phyloP scores from a whole-genome alignment of 2,113 vertebrate genomes.

The Narcine bancroftii region DNA sequence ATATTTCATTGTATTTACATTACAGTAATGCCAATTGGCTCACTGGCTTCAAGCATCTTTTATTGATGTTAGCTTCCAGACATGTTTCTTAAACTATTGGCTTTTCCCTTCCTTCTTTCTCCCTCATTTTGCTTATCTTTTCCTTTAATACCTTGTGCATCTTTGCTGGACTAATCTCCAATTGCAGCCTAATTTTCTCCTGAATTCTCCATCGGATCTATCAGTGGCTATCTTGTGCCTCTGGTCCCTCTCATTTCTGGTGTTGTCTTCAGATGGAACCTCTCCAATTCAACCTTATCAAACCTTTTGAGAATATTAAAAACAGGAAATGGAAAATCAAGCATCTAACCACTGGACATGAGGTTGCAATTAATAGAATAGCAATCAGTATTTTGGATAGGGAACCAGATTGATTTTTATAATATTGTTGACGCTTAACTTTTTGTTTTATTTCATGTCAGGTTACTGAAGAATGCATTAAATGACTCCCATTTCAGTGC shows the following conservation, averaged over 20 bases:
- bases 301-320: background rate
- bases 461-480: slow-evolving; percentile 86
- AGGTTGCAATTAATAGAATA: background rate
- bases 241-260: background rate
- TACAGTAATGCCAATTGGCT: background rate
- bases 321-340: background rate
- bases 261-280: background rate
- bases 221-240: background rate
- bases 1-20: background rate
- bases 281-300: background rate
- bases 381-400: background rate
- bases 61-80: background rate
- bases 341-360: background rate
- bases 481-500: slow-evolving; percentile 95
- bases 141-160: background rate
- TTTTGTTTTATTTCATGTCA: slow-evolving; percentile 43
- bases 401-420: background rate
- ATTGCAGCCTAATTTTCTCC: background rate
- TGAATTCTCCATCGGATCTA: no score
- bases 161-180: no score
- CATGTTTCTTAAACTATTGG: background rate
- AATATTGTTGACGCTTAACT: background rate
- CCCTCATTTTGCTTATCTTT: background rate
- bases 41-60: no score
- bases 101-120: background rate